Evolutionary conservation across 2,888 invertebrate genomes (phyloP).

Genomic region (Lingula anatina): DNA sequence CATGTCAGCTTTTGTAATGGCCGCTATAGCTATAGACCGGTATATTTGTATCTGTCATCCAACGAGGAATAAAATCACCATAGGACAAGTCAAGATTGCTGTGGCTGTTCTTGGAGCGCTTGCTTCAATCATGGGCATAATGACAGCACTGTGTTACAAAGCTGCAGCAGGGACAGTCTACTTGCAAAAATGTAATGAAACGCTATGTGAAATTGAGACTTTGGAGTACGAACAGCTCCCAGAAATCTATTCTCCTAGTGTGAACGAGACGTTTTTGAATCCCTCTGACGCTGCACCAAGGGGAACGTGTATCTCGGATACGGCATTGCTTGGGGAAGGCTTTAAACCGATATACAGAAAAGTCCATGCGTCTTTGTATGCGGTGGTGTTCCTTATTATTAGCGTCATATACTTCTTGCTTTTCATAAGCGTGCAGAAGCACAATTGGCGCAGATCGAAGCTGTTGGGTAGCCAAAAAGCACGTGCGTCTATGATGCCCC

Average conservation of each 20-base stretch:
- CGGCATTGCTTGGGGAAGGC: slow-evolving; percentile 17
- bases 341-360: slow-evolving; percentile 38
- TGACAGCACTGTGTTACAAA: slow-evolving; percentile 13
- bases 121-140: slow-evolving; percentile 30
- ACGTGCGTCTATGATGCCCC: too few species aligned
- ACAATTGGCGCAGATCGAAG: too few species aligned
- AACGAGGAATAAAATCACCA: slow-evolving; percentile 29
- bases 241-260: too few species aligned
- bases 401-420: slow-evolving; percentile 44
- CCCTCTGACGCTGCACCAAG: too few species aligned
- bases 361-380: slow-evolving; percentile 37
- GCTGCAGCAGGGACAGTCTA: background rate
- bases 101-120: slow-evolving; percentile 23
- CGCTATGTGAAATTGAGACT: slow-evolving; percentile 7
- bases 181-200: slow-evolving; percentile 1
- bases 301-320: slow-evolving; percentile 28
- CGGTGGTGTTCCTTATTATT: slow-evolving; percentile 44
- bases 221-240: slow-evolving; percentile 8
- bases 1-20: slow-evolving; percentile 42
- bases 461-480: too few species aligned
- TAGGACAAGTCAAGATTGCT: slow-evolving; percentile 20
- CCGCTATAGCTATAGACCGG: slow-evolving; percentile 41
- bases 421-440: slow-evolving; percentile 33
- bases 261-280: too few species aligned
- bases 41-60: slow-evolving; percentile 45